Evolutionary conservation across 2,888 invertebrate genomes (phyloP), one percentile per base, ranked within the genome.

Genomic region (Harpagoxenus sublaevis): DNA sequence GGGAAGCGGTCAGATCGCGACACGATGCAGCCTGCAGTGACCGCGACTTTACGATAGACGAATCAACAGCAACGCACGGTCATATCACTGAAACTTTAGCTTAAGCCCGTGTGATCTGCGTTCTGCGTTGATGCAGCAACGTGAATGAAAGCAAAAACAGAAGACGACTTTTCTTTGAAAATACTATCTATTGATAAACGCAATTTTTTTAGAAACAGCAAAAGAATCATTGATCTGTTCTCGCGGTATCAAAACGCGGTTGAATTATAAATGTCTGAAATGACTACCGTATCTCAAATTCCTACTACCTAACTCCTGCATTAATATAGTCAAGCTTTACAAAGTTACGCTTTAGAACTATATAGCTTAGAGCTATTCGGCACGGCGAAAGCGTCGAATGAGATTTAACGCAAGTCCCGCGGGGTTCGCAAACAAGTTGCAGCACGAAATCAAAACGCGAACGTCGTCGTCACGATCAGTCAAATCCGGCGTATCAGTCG

Each of bases 401-500:
- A 71, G 60, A 60, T 57, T 48, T 28, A 70, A 51, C 35, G 39
- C 60, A 18, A 51, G 3, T 39, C 31, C 42, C 42, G 57, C 9
- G 71, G 60, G 48, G 48, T 62, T 60, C 48, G 12, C 48, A 55
- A 78, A 68, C 42, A 23, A 23, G 78, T n/a, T n/a, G n/a, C 78
- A n/a, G 31, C 18, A 28, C 39, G 28, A 62, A 81, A 81, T 81
- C 71, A 71, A 81, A 60, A 71, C 71, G 60, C 71, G 23, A 3
- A 39, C n/a, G 42, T 48, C 23, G 71, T 71, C 48, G 23, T 48
- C 39, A 10, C 28, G 60, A 60, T 62, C 57, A 62, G 79, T 79
- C 71, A 71, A 81, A 71, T 71, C 79, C 60, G 79, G 48, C 60
- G 60, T 62, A 62, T 68, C 60, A 48, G 31, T n/a, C 23, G 71